These are phyloP conservation scores for Plecturocebus donacophilus DNA, from an alignment of 2,113 vertebrate species.

Conservation along the genomic window DNA sequence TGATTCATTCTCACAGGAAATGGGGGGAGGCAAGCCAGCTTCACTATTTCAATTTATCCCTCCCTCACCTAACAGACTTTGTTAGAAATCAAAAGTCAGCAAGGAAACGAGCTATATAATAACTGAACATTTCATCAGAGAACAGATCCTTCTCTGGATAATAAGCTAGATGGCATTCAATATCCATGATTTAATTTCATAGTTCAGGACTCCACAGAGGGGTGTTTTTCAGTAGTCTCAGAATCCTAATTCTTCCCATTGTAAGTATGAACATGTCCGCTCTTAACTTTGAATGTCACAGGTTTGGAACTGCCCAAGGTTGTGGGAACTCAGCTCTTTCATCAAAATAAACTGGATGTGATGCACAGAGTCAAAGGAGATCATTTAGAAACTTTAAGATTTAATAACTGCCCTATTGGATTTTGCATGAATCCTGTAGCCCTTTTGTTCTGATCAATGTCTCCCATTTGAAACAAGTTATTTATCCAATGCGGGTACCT, in stretches of 20 bases:
- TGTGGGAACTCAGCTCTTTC: too few relatives aligned
- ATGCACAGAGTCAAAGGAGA: too few relatives aligned
- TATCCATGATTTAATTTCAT: neutral
- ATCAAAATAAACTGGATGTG: too few relatives aligned
- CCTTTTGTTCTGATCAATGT: too few relatives aligned
- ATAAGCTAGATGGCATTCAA: neutral
- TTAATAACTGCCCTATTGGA: too few relatives aligned
- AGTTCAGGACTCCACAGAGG: neutral
- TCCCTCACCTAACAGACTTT: neutral
- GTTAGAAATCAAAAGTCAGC: neutral
- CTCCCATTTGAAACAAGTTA: too few relatives aligned
- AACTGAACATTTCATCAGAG: neutral
- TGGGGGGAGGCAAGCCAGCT: accelerated
- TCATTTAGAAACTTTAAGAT: too few relatives aligned
- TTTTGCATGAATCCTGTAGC: too few relatives aligned
- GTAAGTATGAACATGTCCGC: neutral
- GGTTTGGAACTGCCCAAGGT: too few relatives aligned
- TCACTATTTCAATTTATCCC: neutral
- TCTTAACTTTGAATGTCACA: neutral
- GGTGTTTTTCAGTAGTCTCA: neutral
- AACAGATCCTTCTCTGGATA: neutral
- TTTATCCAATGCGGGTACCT: too few relatives aligned
- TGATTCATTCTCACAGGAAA: neutral
- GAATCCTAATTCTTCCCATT: neutral
- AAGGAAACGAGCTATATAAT: neutral